A percentile compares a stretch with the other conserved stretches of the same genome.
Evolutionary conservation across 2,113 vertebrate genomes (phyloP).

Genomic region (Danionella cerebrum): DNA sequence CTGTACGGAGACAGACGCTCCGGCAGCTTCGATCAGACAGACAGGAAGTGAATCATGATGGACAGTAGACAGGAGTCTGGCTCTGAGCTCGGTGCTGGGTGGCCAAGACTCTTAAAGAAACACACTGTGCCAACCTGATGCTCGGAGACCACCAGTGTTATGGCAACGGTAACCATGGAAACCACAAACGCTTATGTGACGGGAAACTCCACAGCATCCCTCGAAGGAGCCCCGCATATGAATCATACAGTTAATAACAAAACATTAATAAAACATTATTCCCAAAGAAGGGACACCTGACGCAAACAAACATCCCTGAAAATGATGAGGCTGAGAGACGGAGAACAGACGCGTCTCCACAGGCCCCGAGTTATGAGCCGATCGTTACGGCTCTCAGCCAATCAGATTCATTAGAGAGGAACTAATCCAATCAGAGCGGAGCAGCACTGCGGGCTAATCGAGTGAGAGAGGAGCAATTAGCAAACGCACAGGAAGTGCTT

Average conservation of each 20-base stretch:
- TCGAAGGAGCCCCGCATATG: too few relatives aligned
- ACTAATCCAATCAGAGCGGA: conserved; percentile 17
- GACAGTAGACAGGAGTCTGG: conserved; percentile 16
- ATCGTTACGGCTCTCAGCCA: conserved; percentile 2
- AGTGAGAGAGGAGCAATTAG: neutral
- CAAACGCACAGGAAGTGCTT: neutral
- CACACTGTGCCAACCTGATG: neutral
- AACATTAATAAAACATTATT: too few relatives aligned
- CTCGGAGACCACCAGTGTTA: too few relatives aligned
- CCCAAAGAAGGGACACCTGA: too few relatives aligned
- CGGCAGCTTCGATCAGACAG: neutral
- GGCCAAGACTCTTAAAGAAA: neutral
- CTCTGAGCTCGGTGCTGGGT: neutral
- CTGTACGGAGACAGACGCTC: neutral
- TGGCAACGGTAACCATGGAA: neutral
- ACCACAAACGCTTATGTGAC: too few relatives aligned
- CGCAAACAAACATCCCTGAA: neutral
- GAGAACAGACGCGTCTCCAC: neutral
- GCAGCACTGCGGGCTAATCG: neutral
- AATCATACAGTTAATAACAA: too few relatives aligned
- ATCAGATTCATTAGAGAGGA: neutral
- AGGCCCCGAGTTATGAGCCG: neutral
- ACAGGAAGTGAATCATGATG: conserved; percentile 3
- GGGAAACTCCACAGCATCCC: too few relatives aligned
- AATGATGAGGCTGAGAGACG: too few relatives aligned